These are phyloP conservation scores for Cantharis lateralis DNA, from an alignment of 2,888 invertebrate genomes.

Conservation along the genomic window DNA sequence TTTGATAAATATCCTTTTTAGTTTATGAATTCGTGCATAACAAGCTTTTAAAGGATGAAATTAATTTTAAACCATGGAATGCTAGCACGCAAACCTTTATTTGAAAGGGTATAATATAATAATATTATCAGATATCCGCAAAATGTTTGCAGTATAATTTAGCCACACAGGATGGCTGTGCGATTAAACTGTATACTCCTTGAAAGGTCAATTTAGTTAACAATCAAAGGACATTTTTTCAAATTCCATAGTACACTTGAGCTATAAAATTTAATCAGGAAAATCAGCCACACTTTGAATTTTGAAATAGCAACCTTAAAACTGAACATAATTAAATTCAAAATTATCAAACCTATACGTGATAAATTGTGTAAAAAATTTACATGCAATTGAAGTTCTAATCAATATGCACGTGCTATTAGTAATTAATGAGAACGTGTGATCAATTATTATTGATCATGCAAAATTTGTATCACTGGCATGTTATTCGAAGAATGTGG, in stretches of 20 bases:
- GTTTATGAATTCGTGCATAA: neutral
- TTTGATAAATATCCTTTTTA: neutral
- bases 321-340: neutral
- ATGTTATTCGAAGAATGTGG: neutral
- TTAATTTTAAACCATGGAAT: neutral
- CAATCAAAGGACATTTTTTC: neutral
- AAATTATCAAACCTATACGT: neutral
- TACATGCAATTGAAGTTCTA: neutral
- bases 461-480: neutral
- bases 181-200: neutral
- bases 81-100: neutral
- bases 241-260: neutral
- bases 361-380: neutral
- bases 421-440: neutral
- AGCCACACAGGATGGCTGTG: neutral
- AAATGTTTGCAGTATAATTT: neutral
- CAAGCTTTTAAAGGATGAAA: neutral
- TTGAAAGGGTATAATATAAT: too few relatives aligned
- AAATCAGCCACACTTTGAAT: neutral
- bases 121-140: neutral
- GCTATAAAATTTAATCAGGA: neutral
- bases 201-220: neutral
- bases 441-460: neutral
- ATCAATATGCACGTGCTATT: neutral
- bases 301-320: neutral